phyloP scores from a whole-genome alignment of 2,888 invertebrate genomes.

The Eristalis pertinax region DNA sequence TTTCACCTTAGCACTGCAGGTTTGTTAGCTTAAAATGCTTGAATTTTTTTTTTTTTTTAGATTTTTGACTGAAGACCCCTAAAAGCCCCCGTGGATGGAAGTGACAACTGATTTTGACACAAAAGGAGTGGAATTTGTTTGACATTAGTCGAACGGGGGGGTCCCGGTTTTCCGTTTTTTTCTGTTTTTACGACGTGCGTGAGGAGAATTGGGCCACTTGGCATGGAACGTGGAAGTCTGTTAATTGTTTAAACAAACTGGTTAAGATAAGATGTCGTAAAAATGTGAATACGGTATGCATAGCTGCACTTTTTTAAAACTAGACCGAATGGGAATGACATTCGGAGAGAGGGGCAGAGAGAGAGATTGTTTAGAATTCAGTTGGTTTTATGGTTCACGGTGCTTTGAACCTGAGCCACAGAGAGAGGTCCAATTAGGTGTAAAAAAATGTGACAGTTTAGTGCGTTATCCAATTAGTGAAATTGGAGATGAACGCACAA shows the following conservation, averaged over 20 bases:
- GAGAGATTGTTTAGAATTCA: conserved; percentile 29
- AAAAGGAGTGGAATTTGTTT: conserved; percentile 25
- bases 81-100: background rate
- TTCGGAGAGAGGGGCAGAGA: background rate
- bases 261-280: conserved; percentile 22
- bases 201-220: conserved; percentile 52
- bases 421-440: conserved; percentile 44
- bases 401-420: conserved; percentile 17
- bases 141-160: conserved; percentile 16
- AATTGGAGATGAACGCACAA: conserved; percentile 18
- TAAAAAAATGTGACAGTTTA: conserved; percentile 45
- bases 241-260: conserved; percentile 49
- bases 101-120: conserved; percentile 35
- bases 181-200: conserved; percentile 54
- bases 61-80: background rate
- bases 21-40: conserved; percentile 36
- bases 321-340: background rate
- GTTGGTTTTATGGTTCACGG: conserved; percentile 28
- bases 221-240: conserved; percentile 36
- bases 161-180: background rate
- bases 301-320: conserved; percentile 26
- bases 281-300: background rate
- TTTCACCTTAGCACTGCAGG: conserved; percentile 48
- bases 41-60: background rate
- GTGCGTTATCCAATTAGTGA: conserved; percentile 46